A percentile compares a stretch with the other conserved stretches of the same genome.
These are phyloP conservation scores for Cathartes aura DNA, from an alignment of 2,113 vertebrate genomes.

Conservation along the genomic window DNA sequence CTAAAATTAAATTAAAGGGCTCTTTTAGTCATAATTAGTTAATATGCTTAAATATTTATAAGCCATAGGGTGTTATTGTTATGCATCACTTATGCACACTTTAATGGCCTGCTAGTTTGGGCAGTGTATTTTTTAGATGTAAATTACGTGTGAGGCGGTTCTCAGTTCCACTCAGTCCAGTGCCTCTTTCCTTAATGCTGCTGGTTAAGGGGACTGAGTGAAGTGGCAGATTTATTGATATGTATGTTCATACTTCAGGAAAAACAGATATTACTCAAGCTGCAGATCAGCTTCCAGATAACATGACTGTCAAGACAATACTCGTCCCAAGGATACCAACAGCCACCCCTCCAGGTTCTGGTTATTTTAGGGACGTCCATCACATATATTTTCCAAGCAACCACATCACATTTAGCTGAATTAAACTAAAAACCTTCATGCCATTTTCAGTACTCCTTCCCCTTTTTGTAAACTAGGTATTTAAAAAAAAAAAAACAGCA, in stretches of 20 bases:
- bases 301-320: neutral
- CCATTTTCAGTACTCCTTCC: neutral
- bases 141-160: neutral
- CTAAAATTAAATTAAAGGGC: neutral
- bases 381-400: neutral
- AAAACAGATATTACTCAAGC: neutral
- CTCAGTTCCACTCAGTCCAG: neutral
- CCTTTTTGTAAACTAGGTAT: neutral
- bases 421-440: neutral
- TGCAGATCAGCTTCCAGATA: neutral
- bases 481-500: neutral
- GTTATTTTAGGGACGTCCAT: neutral
- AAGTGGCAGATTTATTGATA: neutral
- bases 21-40: neutral
- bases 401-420: neutral
- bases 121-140: neutral
- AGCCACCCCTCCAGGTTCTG: neutral
- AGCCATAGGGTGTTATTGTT: neutral
- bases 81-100: neutral
- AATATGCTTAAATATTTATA: neutral
- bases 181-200: neutral
- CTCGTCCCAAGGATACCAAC: neutral
- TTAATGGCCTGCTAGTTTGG: neutral
- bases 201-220: neutral
- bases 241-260: neutral